A percentile compares a stretch with the other conserved stretches of the same genome.
These are phyloP conservation scores for Phalacrocorax pelagicus DNA, from an alignment of 2,113 vertebrate genomes.

Conservation along the genomic window DNA sequence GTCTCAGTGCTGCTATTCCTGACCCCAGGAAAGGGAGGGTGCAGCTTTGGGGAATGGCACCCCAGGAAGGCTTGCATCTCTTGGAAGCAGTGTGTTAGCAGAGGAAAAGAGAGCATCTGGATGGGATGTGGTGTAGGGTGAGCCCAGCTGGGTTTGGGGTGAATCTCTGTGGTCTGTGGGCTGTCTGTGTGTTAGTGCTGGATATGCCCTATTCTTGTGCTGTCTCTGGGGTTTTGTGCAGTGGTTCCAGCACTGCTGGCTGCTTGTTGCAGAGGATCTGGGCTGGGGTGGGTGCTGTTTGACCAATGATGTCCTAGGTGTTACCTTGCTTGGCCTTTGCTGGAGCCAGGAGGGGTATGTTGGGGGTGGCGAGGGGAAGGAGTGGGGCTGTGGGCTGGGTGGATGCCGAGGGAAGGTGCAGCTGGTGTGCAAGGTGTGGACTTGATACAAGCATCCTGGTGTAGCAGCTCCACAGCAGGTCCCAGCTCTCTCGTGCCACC, in stretches of 20 bases:
- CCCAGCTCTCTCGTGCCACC: background rate
- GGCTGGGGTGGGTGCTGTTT: background rate
- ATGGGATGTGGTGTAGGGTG: background rate
- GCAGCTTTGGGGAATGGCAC: background rate
- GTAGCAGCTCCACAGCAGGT: background rate
- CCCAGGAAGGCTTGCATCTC: background rate
- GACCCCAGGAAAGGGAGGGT: background rate
- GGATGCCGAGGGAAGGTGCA: background rate
- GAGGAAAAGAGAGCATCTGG: background rate
- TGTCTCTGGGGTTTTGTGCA: no score
- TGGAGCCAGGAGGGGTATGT: background rate
- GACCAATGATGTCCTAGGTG: background rate
- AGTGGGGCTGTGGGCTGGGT: background rate
- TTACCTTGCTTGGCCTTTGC: background rate
- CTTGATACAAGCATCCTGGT: accelerated
- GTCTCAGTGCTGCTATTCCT: background rate
- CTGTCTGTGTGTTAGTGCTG: background rate
- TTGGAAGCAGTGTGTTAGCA: background rate
- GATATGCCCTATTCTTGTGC: no score
- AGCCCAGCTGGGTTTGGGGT: background rate
- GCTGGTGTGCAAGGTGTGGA: accelerated
- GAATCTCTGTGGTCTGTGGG: background rate
- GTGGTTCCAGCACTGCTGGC: background rate
- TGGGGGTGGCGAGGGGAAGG: accelerated
- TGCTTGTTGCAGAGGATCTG: background rate